Evolutionary conservation across 2,797 vertebrate species (phyloP), one percentile per base, ranked within the genome.

Genomic region (Sebastes paucispinis): DNA sequence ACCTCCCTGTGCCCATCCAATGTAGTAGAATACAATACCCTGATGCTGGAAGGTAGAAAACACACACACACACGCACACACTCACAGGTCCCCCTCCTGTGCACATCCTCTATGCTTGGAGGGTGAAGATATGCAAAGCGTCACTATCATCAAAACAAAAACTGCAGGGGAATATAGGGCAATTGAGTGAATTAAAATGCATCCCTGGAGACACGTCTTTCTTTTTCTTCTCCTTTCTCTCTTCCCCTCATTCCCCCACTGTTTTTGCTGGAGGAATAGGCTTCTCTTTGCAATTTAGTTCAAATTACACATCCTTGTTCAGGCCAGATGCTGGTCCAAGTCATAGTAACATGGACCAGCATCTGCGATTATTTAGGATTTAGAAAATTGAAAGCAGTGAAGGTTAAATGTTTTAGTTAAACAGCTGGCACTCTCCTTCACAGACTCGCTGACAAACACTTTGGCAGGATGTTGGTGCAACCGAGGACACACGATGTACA

Each of bases 161-260:
- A 93, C 87, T 94, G 92, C 87, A 89, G 90, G 91, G 92, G 94
- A 95, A 96, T 95, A 94, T 95, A 94, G 95, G 94, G 93, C 92
- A 95, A 95, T 93, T 90, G 93, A 93, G 93, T 81, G 91, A 95
- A 95, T 96, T 95, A 95, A 95, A 94, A 96, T 94, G 91, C 93
- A 93, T 92, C 94, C 95, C 94, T 32, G 80, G 92, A 92, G 94
- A 94, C 88, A 80, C 58, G 62, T 85, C 89, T 89, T 91, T 92
- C 92, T 90, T 89, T 90, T 83, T 89, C 68, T 89, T 87, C 87
- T 83, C 85, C 82, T 83, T 78, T 73, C 88, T 85, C 85, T 78
- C 86, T 80, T 88, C 84, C 82, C 70, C 77, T 80, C 72, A 69
- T 82, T 86, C 69, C 65, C 63, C 55, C 77, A 70, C 67, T 82